phyloP scores from a whole-genome alignment of 2,888 invertebrate species.

The Idaea biselata region DNA sequence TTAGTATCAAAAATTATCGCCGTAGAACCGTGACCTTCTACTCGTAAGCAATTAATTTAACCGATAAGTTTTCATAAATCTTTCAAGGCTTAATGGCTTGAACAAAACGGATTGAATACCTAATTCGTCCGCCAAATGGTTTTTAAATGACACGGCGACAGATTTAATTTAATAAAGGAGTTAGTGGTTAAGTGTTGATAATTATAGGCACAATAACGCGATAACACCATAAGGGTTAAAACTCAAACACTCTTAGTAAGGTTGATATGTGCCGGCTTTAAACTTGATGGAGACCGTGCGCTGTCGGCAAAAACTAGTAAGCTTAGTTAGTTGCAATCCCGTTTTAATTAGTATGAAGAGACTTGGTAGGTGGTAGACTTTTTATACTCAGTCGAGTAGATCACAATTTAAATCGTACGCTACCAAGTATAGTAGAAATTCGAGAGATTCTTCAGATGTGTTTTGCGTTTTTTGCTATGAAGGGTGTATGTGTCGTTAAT shows the following conservation, averaged over 20 bases:
- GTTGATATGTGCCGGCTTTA: constrained; percentile 9
- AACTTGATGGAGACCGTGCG: constrained; percentile 19
- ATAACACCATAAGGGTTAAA: background rate
- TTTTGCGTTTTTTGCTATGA: background rate
- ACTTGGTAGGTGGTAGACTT: constrained; percentile 21
- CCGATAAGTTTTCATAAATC: constrained; percentile 18
- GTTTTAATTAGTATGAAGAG: constrained; percentile 28
- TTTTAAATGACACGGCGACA: constrained; percentile 9
- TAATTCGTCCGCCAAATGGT: constrained; percentile 16
- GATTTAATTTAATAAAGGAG: background rate
- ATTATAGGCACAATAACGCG: constrained; percentile 2
- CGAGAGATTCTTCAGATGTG: background rate
- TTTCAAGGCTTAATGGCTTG: constrained; percentile 16
- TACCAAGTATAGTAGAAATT: background rate
- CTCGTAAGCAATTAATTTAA: constrained; percentile 9
- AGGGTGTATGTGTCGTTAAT: background rate
- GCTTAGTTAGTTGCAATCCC: constrained; percentile 23
- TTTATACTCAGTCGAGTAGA: constrained; percentile 19
- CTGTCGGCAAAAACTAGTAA: constrained; percentile 25
- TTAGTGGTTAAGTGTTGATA: background rate
- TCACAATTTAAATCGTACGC: constrained; percentile 7
- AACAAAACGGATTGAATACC: constrained; percentile 17
- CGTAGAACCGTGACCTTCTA: constrained; percentile 20
- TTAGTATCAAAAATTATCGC: constrained; percentile 17
- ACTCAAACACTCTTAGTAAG: background rate